Evolutionary conservation across 2,113 vertebrate genomes (phyloP).

Genomic region (Stictonetta naevosa): DNA sequence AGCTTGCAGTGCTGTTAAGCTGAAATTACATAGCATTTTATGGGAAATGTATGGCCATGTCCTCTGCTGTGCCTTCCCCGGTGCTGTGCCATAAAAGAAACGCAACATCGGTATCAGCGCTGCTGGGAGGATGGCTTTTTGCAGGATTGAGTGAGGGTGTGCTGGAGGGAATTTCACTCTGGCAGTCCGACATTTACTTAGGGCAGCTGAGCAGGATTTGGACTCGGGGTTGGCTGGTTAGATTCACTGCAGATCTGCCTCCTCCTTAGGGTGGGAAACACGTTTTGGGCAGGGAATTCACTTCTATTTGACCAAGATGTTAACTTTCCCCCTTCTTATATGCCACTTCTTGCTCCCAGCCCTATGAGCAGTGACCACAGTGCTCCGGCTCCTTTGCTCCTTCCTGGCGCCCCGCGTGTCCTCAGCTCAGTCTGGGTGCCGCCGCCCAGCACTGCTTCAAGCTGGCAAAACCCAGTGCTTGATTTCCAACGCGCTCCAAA

Average conservation of each 20-base stretch:
- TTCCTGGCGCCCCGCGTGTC: accelerated
- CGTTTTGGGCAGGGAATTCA: neutral
- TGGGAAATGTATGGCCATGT: neutral
- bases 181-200: neutral
- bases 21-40: constrained; percentile 58
- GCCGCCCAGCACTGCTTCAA: neutral
- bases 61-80: neutral
- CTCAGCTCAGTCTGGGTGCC: neutral
- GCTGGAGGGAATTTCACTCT: neutral
- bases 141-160: too few species aligned
- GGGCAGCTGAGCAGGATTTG: neutral
- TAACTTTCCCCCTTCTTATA: neutral
- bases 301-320: neutral
- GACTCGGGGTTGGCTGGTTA: neutral
- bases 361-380: accelerated
- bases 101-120: neutral
- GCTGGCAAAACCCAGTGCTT: neutral
- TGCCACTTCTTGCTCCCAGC: neutral
- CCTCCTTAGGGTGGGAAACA: neutral
- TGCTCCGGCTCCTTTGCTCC: neutral
- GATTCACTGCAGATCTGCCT: accelerated
- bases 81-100: neutral
- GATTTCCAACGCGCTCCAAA: neutral
- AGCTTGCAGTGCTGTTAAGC: neutral
- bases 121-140: neutral